phyloP scores from a whole-genome alignment of 2,113 vertebrate genomes.

The Tachycineta bicolor region DNA sequence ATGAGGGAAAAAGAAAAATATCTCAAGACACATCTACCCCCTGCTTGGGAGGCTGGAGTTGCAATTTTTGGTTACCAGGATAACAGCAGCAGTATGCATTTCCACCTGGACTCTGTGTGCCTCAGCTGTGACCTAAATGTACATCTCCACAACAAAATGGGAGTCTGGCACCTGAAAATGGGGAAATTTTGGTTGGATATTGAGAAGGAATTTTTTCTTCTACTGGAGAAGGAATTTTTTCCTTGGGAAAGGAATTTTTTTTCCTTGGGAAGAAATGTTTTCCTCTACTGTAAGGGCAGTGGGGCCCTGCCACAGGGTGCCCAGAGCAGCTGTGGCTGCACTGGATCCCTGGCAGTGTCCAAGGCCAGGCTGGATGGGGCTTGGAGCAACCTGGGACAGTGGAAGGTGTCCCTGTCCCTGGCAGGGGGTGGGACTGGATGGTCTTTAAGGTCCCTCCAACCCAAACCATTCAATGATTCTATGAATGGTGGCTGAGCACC shows the following conservation, averaged over 20 bases:
- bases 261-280: no score
- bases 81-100: not conserved
- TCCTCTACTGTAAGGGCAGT: not conserved
- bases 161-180: not conserved
- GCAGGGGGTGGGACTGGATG: accelerated
- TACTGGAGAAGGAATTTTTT: no score
- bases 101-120: not conserved
- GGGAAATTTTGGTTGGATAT: not conserved
- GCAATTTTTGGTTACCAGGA: not conserved
- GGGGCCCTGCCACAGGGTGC: not conserved
- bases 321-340: not conserved
- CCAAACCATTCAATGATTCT: not conserved
- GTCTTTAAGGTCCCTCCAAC: not conserved
- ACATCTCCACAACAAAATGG: not conserved
- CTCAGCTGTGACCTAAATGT: not conserved
- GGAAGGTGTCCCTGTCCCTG: not conserved
- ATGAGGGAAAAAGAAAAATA: not conserved
- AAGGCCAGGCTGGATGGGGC: not conserved
- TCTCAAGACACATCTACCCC: not conserved
- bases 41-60: not conserved
- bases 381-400: not conserved
- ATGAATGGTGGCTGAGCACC: not conserved
- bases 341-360: not conserved
- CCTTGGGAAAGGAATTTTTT: no score
- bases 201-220: not conserved